Base-by-base conservation (phyloP, 2,888 invertebrate genomes). In the Pterostichus madidus region DNA sequence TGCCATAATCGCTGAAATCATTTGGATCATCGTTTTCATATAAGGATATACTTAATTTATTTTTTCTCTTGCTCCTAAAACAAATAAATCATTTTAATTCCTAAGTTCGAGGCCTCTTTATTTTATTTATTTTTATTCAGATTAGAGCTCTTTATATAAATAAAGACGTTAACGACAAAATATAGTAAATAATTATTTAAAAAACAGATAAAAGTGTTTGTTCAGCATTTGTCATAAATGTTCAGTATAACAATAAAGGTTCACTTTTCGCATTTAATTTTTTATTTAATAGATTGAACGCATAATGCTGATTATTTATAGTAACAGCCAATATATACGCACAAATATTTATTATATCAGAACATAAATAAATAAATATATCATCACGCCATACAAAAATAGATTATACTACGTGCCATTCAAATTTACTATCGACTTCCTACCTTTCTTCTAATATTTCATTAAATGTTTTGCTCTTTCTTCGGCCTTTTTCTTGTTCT, bases 381-480 rank as follows among this genome's bases (percentile, higher is more conserved):
- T 68, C 3, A 24, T 24, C 24, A 24, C 24, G 24, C 24, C 24
- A 24, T 24, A 24, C 3, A 24, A 24, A 24, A 24, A 24, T 24
- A 24, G 24, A 24, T 24, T 24, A 24, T 24, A 1, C 24, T 24
- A n/a, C n/a, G n/a, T n/a, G n/a, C n/a, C n/a, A 24, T 24, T 24
- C 3, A 24, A 24, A 24, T 24, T 24, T 24, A 24, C 3, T 1
- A 24, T 24, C 24, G 4, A 59, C 44, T 17, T 35, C 17, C 10
- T 88, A 95, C 94, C 96, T 93, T 90, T 96, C 97, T 90, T 97
- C 96, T 91, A 97, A 93, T 95, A 98, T 98, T 91, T 98, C 97
- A 89, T 94, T 96, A 92, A 97, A 98, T 85, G 98, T 98, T 92
- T 98, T 98, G 90, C 94, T 95, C 92, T 95, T 95, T 87, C 94